A percentile compares a stretch with the other conserved stretches of the same genome.
phyloP scores from a whole-genome alignment of 1,140 invertebrate genomes.

The Leptinotarsa undecemlineata region DNA sequence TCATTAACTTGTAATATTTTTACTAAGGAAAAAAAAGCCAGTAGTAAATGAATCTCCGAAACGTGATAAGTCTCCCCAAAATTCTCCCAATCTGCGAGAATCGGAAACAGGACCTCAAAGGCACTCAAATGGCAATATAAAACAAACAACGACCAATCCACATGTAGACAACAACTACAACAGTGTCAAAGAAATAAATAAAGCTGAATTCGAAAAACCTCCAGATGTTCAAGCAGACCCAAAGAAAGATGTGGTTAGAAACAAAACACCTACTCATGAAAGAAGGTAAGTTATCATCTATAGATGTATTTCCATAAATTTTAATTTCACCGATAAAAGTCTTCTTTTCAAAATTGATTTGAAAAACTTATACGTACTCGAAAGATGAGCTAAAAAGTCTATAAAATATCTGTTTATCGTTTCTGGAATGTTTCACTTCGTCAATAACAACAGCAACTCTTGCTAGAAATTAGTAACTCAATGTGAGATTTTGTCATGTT shows the following conservation, averaged over 20 bases:
- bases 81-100: background rate
- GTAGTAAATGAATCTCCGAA: slow-evolving; percentile 38
- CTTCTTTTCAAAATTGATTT: too few species aligned
- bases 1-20: too few species aligned
- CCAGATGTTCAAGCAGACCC: slow-evolving; percentile 18
- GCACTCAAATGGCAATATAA: slow-evolving; percentile 35
- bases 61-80: slow-evolving; percentile 11
- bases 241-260: slow-evolving; percentile 21
- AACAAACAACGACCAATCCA: slow-evolving; percentile 13
- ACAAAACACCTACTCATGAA: slow-evolving; percentile 42
- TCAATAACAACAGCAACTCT: too few species aligned
- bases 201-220: slow-evolving; percentile 26
- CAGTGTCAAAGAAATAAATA: slow-evolving; percentile 36
- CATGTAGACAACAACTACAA: slow-evolving; percentile 44
- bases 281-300: slow-evolving; percentile 22
- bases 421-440: too few species aligned
- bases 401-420: too few species aligned
- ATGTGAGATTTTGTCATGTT: too few species aligned
- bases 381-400: too few species aligned
- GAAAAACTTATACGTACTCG: too few species aligned
- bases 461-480: too few species aligned
- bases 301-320: too few species aligned
- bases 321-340: too few species aligned
- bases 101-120: slow-evolving; percentile 16
- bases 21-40: slow-evolving; percentile 32